Evolutionary conservation across 1,140 invertebrate species (phyloP).

Genomic region (Mizuhopecten yessoensis): DNA sequence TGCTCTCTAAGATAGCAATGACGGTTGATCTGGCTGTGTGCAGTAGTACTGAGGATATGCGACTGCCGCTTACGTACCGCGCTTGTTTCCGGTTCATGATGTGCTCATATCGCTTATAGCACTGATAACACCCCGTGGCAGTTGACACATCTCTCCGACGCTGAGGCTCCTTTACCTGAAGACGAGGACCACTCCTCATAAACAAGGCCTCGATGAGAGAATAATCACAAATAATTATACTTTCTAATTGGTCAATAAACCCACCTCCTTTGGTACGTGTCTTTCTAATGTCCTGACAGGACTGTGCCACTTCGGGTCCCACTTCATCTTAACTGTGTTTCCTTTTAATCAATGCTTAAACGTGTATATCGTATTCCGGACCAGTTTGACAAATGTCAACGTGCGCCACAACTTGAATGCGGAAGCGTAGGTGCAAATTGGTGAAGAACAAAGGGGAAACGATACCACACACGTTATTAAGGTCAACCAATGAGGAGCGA

Average conservation of each 20-base stretch:
- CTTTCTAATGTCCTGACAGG: neutral
- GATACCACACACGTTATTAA: neutral
- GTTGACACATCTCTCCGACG: neutral
- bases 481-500: neutral
- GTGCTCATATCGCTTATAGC: neutral
- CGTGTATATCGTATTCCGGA: neutral
- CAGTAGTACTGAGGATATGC: neutral
- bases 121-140: neutral
- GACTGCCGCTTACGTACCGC: neutral
- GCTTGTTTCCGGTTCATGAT: neutral
- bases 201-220: neutral
- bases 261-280: neutral
- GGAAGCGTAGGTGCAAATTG: conserved; percentile 21
- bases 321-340: neutral
- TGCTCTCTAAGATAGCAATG: conserved; percentile 2
- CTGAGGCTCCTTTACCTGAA: neutral
- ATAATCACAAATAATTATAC: neutral
- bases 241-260: neutral
- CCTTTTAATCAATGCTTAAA: neutral
- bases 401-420: neutral
- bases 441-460: neutral
- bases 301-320: neutral
- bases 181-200: neutral
- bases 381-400: neutral
- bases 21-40: neutral